Base-by-base conservation (phyloP, 2,113 vertebrate genomes). In the Peromyscus leucopus region DNA sequence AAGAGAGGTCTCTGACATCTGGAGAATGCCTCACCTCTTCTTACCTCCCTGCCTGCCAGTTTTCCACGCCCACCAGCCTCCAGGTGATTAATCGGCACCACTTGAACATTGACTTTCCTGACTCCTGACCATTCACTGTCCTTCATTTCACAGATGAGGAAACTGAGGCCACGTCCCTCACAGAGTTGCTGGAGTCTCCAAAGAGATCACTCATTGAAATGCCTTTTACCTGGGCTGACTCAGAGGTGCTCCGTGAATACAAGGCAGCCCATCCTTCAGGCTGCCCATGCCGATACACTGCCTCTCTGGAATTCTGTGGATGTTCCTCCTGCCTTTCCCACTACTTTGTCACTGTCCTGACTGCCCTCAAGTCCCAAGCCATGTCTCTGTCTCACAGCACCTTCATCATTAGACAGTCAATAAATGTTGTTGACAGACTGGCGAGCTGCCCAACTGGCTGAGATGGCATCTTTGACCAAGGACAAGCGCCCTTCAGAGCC, bases 401-500 rank as follows among this genome's bases (percentile, higher is more conserved):
- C 65, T 79, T 74, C 65, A 92, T 97, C 92, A 96, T 91, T 91
- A 96, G 95, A 67, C 39, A 69, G 85, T 93, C 94, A 95, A 57
- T 95, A 97, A 95, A 96, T 71, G 87, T 61, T 96, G 92, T 75
- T 97, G 97, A 97, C 93, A 94, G 93, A 79, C 93, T 94, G 86
- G 89, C 89, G 87, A 85, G 67, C 92, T 95, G 92, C 91, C 93
- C 61, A 86, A 59, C 90, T 55, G 61, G 89, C 92, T 76, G 69
- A 94, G 89, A 94, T 85, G 96, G 95, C 95, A 95, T 97, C 86
- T 94, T 89, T 96, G 86, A 95, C 78, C 94, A 96, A 97, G 91
- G 92, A 80, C 94, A 94, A 96, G 57, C 93, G 94, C 94, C 94
- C 93, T 96, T 94, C 5, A 0, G 33, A 86, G 72, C 78, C 76